A percentile compares a stretch with the other conserved stretches of the same genome.
Conservation (phyloP, 2,797 vertebrate species). For the Balearica regulorum region DNA sequence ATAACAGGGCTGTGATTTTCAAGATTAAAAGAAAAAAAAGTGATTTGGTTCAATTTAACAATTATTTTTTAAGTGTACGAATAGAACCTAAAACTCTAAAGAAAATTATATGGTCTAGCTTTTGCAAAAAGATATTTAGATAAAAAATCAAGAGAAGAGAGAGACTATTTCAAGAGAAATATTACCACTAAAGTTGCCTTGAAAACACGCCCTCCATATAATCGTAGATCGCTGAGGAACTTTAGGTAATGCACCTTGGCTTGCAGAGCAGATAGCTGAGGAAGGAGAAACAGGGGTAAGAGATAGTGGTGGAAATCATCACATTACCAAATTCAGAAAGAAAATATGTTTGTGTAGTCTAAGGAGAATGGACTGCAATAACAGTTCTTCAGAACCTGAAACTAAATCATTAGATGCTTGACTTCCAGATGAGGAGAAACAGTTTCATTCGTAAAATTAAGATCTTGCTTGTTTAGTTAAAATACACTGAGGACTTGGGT, state of each 20-base stretch:
- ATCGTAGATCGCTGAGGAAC: slow-evolving; percentile 94
- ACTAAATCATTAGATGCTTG: neutral
- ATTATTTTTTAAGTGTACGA: neutral
- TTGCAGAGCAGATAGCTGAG: slow-evolving; percentile 93
- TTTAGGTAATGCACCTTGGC: slow-evolving; percentile 98
- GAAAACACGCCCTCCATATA: slow-evolving; percentile 96
- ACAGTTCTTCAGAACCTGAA: neutral
- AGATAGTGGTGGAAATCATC: neutral
- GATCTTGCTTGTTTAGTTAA: neutral
- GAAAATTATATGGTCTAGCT: neutral
- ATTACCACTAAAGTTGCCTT: slow-evolving; percentile 93
- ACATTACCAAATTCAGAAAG: neutral
- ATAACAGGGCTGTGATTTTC: neutral
- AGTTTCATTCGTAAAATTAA: neutral
- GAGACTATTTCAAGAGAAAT: slow-evolving; percentile 20
- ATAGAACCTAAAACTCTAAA: neutral
- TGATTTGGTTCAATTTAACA: neutral
- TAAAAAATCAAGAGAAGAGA: neutral
- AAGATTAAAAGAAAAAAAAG: neutral
- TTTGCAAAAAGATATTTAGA: neutral
- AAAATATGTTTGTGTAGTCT: neutral
- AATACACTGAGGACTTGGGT: neutral
- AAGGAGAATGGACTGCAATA: neutral
- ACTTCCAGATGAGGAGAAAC: neutral
- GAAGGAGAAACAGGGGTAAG: slow-evolving; percentile 18